Evolutionary conservation across 2,888 invertebrate genomes (phyloP).

Genomic region (Heliothis peltigera): DNA sequence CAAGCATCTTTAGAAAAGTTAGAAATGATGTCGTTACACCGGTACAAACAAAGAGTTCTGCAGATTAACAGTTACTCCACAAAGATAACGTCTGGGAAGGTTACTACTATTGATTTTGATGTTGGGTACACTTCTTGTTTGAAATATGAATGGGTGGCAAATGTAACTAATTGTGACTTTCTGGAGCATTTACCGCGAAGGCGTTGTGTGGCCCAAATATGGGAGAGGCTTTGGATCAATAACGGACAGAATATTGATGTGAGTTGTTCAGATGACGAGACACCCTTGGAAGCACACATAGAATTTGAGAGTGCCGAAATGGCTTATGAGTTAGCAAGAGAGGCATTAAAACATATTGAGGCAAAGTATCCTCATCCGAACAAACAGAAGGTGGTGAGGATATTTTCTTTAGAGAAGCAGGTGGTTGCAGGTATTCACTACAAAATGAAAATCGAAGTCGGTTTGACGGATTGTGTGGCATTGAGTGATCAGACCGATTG

Average conservation of each 20-base stretch:
- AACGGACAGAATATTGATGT: slow-evolving; percentile 79
- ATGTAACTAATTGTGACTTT: slow-evolving; percentile 77
- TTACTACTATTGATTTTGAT: slow-evolving; percentile 83
- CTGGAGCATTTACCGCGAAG: slow-evolving; percentile 80
- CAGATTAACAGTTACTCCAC: slow-evolving; percentile 78
- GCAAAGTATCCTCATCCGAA: slow-evolving; percentile 83
- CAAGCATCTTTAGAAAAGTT: slow-evolving; percentile 77
- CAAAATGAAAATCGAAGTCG: slow-evolving; percentile 84
- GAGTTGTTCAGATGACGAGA: slow-evolving; percentile 79
- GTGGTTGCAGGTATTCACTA: slow-evolving; percentile 83
- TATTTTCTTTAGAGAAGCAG: slow-evolving; percentile 83
- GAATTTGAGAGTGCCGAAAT: slow-evolving; percentile 77
- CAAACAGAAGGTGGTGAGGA: slow-evolving; percentile 80
- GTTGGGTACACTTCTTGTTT: slow-evolving; percentile 83
- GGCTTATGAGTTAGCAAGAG: slow-evolving; percentile 75
- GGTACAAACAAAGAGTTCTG: slow-evolving; percentile 79
- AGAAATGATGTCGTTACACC: slow-evolving; percentile 78
- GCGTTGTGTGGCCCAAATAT: slow-evolving; percentile 79
- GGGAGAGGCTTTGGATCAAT: slow-evolving; percentile 78
- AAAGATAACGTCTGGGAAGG: slow-evolving; percentile 76
- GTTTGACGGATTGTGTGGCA: slow-evolving; percentile 80
- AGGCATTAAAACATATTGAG: slow-evolving; percentile 83
- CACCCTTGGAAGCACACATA: slow-evolving; percentile 76
- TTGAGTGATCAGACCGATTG: slow-evolving; percentile 76
- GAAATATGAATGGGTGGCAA: slow-evolving; percentile 81